Conservation (phyloP, 1,140 invertebrate species). For the Sesamia nonagrioides region DNA sequence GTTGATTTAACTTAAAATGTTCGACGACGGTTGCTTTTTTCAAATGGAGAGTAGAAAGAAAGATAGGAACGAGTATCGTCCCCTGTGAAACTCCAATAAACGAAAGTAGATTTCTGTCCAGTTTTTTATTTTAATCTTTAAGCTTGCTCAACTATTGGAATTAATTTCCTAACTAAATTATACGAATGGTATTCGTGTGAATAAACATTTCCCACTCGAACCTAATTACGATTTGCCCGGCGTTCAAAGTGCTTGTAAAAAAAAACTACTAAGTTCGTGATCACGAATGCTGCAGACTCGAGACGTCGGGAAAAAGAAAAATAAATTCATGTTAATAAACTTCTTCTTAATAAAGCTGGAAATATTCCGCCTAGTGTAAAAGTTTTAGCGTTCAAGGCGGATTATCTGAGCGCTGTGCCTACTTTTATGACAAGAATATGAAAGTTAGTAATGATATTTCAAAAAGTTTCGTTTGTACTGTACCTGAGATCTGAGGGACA, state of each 20-base stretch:
- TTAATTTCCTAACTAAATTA: background rate
- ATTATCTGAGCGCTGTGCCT: background rate
- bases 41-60: background rate
- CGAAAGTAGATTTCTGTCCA: background rate
- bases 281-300: slow-evolving; percentile 34
- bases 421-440: background rate
- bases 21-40: slow-evolving; percentile 1
- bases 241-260: slow-evolving; percentile 15
- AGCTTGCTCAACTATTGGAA: background rate
- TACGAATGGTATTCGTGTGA: slow-evolving; percentile 1
- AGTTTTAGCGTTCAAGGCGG: slow-evolving; percentile 13
- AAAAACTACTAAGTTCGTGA: slow-evolving; percentile 33
- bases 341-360: slow-evolving; percentile 24
- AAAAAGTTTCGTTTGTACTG: slow-evolving; percentile 40
- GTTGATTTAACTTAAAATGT: slow-evolving; percentile 22
- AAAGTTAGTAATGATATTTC: background rate
- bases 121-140: background rate
- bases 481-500: slow-evolving; percentile 40
- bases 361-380: slow-evolving; percentile 6
- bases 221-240: slow-evolving; percentile 24
- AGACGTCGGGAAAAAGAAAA: slow-evolving; percentile 21
- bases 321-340: slow-evolving; percentile 35
- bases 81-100: background rate
- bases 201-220: slow-evolving; percentile 23
- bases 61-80: background rate